A percentile compares a stretch with the other conserved stretches of the same genome.
phyloP scores from a whole-genome alignment of 2,113 vertebrate genomes.

The Marcusenius ussheri region DNA sequence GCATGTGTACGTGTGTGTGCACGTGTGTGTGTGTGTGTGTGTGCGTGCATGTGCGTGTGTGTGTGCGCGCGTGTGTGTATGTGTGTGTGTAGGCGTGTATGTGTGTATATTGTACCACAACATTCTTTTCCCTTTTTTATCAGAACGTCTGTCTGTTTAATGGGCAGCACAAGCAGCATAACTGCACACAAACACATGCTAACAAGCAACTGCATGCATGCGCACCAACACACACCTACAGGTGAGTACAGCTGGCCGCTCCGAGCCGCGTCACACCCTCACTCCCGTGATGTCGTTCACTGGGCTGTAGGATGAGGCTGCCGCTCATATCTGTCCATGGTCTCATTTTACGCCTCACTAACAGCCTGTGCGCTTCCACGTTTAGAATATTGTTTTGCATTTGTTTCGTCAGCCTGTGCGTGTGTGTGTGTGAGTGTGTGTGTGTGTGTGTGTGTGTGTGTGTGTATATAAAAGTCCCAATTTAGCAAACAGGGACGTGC shows the following conservation, averaged over 20 bases:
- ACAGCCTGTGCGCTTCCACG: background rate
- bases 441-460: background rate
- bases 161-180: background rate
- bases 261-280: background rate
- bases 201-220: background rate
- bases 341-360: background rate
- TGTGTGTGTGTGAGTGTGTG: background rate
- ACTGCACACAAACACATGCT: background rate
- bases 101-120: background rate
- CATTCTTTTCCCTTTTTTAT: conserved; percentile 4
- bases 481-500: background rate
- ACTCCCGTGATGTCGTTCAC: background rate
- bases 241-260: no score
- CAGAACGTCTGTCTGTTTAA: background rate
- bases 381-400: background rate
- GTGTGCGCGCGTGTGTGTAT: no score
- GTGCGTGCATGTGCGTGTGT: no score
- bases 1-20: no score
- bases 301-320: background rate
- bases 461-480: background rate
- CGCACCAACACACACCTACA: background rate
- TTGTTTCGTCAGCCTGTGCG: background rate
- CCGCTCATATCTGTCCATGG: background rate
- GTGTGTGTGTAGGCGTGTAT: no score
- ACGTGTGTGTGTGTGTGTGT: no score